These are phyloP conservation scores for Boulengeromyrus knoepffleri DNA, from an alignment of 2,113 vertebrate genomes.

Conservation along the genomic window DNA sequence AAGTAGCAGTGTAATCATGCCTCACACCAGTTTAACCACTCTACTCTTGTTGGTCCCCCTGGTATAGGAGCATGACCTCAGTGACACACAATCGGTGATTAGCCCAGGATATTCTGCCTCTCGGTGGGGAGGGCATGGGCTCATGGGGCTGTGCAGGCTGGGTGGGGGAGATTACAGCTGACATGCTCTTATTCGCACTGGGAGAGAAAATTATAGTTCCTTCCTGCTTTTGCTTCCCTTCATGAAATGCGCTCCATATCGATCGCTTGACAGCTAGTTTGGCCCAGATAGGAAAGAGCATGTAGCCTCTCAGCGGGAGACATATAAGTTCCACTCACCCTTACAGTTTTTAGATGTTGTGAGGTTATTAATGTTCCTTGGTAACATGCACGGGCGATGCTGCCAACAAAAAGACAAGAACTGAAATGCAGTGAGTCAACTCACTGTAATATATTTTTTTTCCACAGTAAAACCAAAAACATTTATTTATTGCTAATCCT, in stretches of 20 bases:
- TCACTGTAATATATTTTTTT: not conserved
- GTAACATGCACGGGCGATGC: not conserved
- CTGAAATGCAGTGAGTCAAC: not conserved
- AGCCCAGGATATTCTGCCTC: not conserved
- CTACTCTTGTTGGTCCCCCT: not conserved
- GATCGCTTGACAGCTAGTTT: not conserved
- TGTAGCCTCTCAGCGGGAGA: not conserved
- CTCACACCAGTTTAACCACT: not conserved
- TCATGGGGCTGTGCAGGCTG: not conserved
- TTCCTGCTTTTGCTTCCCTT: not conserved
- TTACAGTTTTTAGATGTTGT: not conserved
- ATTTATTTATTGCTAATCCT: not conserved
- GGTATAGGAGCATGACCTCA: not conserved
- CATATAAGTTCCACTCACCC: not conserved
- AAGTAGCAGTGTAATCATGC: not conserved
- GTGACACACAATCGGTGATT: not conserved
- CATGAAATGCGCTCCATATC: not conserved
- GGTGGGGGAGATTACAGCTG: not conserved
- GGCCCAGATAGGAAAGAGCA: not conserved
- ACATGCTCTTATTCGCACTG: not conserved
- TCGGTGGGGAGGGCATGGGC: not conserved
- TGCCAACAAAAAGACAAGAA: not conserved
- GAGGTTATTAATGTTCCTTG: not conserved
- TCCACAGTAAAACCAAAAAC: not conserved
- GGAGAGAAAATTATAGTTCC: not conserved